Evolutionary conservation across 2,113 vertebrate genomes (phyloP).

Genomic region (Ammodramus savannarum): DNA sequence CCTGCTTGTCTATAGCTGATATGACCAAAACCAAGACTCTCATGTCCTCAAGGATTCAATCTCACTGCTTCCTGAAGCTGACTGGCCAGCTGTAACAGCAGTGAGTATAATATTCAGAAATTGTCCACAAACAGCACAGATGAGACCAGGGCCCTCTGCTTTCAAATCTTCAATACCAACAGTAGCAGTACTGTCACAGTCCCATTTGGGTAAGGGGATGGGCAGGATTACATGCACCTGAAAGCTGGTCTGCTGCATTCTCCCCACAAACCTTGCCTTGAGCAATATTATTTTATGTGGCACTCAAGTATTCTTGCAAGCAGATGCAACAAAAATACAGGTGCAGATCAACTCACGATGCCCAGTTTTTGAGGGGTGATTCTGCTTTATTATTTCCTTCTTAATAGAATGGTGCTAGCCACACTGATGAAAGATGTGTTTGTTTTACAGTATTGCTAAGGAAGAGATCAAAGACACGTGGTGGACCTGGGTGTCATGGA

Average conservation of each 20-base stretch:
- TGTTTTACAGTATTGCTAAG: background rate
- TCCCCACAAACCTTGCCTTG: background rate
- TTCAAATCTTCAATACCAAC: background rate
- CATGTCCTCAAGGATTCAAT: rapidly evolving
- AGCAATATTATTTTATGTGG: background rate
- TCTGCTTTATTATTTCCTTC: background rate
- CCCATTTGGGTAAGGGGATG: rapidly evolving
- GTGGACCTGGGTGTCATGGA: background rate
- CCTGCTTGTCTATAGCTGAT: background rate
- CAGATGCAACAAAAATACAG: background rate
- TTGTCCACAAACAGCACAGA: background rate
- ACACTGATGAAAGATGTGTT: background rate
- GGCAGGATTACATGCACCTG: background rate
- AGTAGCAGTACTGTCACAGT: background rate
- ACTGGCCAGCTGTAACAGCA: background rate
- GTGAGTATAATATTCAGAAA: background rate
- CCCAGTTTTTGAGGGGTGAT: background rate
- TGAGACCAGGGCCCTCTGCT: background rate
- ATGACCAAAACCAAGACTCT: background rate
- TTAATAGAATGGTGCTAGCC: background rate
- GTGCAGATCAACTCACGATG: background rate
- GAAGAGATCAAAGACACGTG: background rate
- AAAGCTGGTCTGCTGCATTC: background rate
- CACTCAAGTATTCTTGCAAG: background rate
- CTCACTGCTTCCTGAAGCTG: background rate